phyloP scores from a whole-genome alignment of 2,797 vertebrate species.

The Octomys mimax region DNA sequence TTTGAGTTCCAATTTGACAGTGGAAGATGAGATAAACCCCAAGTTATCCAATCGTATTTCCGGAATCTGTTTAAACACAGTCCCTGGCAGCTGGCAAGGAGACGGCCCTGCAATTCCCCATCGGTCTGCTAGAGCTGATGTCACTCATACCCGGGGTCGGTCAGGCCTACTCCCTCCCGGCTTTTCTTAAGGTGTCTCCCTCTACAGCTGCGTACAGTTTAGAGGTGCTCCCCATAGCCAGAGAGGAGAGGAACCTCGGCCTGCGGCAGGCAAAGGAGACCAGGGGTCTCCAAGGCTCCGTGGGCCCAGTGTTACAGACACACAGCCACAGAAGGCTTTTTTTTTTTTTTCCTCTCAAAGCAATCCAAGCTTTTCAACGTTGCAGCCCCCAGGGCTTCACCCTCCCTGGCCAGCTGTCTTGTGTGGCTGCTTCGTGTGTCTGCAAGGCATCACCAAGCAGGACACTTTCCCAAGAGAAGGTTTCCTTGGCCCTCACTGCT shows the following conservation, averaged over 20 bases:
- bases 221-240: neutral
- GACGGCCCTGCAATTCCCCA: neutral
- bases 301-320: neutral
- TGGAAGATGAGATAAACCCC: conserved; percentile 61
- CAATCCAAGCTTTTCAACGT: neutral
- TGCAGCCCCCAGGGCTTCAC: neutral
- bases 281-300: neutral
- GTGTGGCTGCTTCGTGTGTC: neutral
- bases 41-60: conserved; percentile 69
- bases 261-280: neutral
- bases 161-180: neutral
- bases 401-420: neutral
- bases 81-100: conserved; percentile 48
- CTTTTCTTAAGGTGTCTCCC: neutral
- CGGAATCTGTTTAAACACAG: conserved; percentile 66
- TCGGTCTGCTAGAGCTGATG: neutral
- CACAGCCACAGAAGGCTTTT: no score
- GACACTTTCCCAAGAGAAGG: neutral
- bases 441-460: neutral
- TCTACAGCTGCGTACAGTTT: neutral
- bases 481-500: neutral
- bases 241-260: fast-evolving
- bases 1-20: conserved; percentile 66
- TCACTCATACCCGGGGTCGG: conserved; percentile 53
- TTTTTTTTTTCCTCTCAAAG: neutral